Conservation (phyloP, 1,140 invertebrate genomes). For the Drosophila tani region DNA sequence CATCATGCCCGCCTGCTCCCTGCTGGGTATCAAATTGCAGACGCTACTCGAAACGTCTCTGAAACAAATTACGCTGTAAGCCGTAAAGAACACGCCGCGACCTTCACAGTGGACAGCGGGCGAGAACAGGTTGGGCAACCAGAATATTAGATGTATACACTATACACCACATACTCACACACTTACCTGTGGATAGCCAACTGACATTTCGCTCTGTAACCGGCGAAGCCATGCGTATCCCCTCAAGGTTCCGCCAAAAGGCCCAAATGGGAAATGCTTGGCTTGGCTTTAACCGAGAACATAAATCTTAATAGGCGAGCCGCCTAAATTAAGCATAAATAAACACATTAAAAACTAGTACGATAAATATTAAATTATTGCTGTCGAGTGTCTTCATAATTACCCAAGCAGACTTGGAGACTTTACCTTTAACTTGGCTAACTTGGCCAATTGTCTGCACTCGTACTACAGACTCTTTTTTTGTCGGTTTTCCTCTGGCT, state of each 20-base stretch:
- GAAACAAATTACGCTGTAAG: constrained; percentile 46
- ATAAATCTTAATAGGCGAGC: constrained; percentile 18
- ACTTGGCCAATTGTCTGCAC: constrained; percentile 37
- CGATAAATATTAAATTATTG: constrained; percentile 78
- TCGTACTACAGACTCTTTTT: constrained; percentile 15
- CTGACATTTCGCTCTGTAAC: constrained; percentile 71
- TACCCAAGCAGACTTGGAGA: constrained; percentile 46
- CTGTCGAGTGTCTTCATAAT: constrained; percentile 77
- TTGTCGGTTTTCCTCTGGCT: constrained; percentile 9
- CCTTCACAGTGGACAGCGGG: constrained; percentile 68
- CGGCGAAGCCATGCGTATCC: constrained; percentile 67
- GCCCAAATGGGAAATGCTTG: constrained; percentile 55
- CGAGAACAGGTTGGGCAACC: constrained; percentile 64
- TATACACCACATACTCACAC: constrained; percentile 3
- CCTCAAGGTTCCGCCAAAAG: constrained; percentile 66
- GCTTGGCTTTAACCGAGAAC: constrained; percentile 4
- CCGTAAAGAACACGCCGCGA: constrained; percentile 66
- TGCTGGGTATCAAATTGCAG: constrained; percentile 43
- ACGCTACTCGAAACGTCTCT: constrained; percentile 40
- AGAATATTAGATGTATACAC: constrained; percentile 33
- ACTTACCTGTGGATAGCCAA: constrained; percentile 42
- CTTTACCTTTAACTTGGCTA: constrained; percentile 36
- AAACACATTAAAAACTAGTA: constrained; percentile 51
- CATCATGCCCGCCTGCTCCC: constrained; percentile 22
- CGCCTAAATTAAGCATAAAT: constrained; percentile 17